Conservation (phyloP, 2,113 vertebrate genomes). For the Trinectes maculatus region DNA sequence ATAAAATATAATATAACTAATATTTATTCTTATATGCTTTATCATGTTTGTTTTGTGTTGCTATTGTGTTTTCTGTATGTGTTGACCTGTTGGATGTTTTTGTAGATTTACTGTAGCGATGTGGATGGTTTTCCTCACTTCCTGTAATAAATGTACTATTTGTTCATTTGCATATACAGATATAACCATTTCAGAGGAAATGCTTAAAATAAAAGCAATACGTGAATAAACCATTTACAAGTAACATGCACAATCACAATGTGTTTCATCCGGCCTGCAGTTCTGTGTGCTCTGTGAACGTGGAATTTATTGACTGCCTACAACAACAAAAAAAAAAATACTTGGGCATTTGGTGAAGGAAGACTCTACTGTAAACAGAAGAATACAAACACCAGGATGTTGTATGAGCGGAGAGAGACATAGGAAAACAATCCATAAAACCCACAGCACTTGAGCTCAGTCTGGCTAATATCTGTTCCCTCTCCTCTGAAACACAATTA, state of each 20-base stretch:
- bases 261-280: not conserved
- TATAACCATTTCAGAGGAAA: not conserved
- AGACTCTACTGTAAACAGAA: slow-evolving; percentile 59
- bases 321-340: slow-evolving; percentile 50
- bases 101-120: no score
- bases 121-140: no score
- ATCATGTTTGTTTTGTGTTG: not conserved
- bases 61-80: no score
- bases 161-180: not conserved
- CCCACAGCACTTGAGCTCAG: slow-evolving; percentile 63
- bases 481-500: slow-evolving; percentile 76
- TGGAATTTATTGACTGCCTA: slow-evolving; percentile 50
- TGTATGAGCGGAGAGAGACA: slow-evolving; percentile 62
- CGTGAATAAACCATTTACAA: not conserved
- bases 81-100: no score
- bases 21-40: not conserved
- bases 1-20: no score
- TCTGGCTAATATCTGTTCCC: slow-evolving; percentile 60
- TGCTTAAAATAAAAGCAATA: not conserved
- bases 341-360: slow-evolving; percentile 57
- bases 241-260: not conserved
- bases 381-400: slow-evolving; percentile 73
- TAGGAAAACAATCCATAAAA: slow-evolving; percentile 64
- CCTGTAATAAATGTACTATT: no score
- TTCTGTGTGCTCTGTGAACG: slow-evolving; percentile 16